Conservation (phyloP, 2,797 vertebrate species). For the Coendou prehensilis region DNA sequence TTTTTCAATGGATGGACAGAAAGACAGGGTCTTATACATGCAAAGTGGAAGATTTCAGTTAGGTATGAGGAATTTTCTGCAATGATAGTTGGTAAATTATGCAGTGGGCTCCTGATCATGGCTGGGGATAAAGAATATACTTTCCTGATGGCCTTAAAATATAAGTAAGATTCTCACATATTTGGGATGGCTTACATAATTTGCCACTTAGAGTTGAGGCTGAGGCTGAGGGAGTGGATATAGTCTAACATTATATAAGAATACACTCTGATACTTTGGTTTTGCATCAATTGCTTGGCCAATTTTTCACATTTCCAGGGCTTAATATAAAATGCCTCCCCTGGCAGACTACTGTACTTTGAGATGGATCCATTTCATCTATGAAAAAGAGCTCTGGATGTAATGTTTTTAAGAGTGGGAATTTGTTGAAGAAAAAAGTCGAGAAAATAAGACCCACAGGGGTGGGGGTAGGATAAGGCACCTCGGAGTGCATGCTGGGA, state of each 20-base stretch:
- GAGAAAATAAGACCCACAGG: conserved; percentile 78
- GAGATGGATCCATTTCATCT: conserved; percentile 67
- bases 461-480: conserved; percentile 72
- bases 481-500: conserved; percentile 79
- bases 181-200: neutral
- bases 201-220: neutral
- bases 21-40: neutral
- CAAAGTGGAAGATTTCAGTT: neutral
- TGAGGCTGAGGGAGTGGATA: neutral
- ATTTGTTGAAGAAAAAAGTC: conserved; percentile 68
- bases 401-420: conserved; percentile 70
- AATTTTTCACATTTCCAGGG: conserved; percentile 57
- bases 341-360: neutral
- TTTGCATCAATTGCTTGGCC: conserved; percentile 57
- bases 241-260: conserved; percentile 12
- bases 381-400: conserved; percentile 68
- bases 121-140: neutral
- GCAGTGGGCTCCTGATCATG: neutral
- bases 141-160: conserved; percentile 8
- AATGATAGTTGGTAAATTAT: neutral
- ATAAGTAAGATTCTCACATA: neutral
- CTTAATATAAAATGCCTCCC: conserved; percentile 41
- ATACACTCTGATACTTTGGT: neutral
- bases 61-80: conserved; percentile 24
- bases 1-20: neutral